Evolutionary conservation across 2,113 vertebrate genomes (phyloP).

Genomic region (Pachycephala philippinensis): DNA sequence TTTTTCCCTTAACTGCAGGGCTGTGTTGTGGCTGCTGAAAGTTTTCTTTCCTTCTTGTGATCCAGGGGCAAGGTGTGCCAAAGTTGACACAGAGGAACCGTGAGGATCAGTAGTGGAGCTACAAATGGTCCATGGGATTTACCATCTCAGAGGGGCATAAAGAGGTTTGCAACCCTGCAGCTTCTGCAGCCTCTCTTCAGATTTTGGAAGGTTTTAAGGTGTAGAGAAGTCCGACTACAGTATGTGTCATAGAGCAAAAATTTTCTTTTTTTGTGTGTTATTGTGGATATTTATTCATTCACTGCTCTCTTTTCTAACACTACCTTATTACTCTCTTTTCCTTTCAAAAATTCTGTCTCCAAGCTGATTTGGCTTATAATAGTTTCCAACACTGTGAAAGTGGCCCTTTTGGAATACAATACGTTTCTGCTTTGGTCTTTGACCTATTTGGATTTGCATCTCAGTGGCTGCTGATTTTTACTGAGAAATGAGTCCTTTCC

Average conservation of each 20-base stretch:
- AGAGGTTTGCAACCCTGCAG: background rate
- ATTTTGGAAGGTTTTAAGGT: background rate
- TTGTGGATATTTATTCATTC: background rate
- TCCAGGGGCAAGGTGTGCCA: background rate
- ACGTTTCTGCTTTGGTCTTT: background rate
- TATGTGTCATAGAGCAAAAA: background rate
- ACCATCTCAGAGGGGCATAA: accelerated
- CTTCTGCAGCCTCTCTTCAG: background rate
- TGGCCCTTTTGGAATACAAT: background rate
- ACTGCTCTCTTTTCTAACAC: background rate
- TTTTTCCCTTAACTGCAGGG: background rate
- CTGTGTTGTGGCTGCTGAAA: background rate
- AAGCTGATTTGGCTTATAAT: background rate
- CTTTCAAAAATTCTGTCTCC: background rate
- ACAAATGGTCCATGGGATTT: background rate
- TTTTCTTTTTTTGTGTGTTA: background rate
- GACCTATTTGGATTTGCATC: background rate
- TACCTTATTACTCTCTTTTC: background rate
- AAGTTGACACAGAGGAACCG: background rate
- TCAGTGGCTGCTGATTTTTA: background rate
- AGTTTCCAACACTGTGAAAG: background rate
- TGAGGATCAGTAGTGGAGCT: background rate
- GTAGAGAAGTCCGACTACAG: background rate
- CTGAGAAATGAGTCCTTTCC: background rate
- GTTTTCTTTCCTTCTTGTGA: background rate